Percentiles rank a stretch among this genome's conserved stretches.
Conservation (phyloP, 2,888 invertebrate species). For the Hydrotaea cyrtoneurina region DNA sequence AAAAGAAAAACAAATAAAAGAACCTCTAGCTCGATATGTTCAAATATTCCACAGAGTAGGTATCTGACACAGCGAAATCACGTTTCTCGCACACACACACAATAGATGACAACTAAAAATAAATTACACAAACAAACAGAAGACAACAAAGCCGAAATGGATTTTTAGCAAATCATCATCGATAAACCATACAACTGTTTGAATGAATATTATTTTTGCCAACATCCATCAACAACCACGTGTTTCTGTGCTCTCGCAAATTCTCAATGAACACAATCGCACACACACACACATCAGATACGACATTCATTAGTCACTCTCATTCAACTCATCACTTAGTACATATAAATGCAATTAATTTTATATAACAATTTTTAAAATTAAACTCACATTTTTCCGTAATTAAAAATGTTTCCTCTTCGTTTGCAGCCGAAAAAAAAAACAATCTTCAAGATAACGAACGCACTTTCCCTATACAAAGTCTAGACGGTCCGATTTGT, state of each 20-base stretch:
- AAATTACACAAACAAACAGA: neutral
- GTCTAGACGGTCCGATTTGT: neutral
- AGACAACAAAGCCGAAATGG: neutral
- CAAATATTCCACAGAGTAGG: neutral
- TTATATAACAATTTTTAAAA: neutral
- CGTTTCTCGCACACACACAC: slow-evolving; percentile 6
- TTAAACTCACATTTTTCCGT: slow-evolving; percentile 53
- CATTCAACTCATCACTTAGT: neutral
- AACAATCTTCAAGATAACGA: too few relatives aligned
- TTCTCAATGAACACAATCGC: neutral
- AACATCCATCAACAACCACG: slow-evolving; percentile 30
- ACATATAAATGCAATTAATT: neutral
- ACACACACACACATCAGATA: neutral
- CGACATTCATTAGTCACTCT: neutral
- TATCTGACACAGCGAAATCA: slow-evolving; percentile 6
- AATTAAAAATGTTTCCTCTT: slow-evolving; percentile 35
- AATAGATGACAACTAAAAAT: neutral
- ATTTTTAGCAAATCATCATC: neutral
- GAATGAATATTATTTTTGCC: neutral
- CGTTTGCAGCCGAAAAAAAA: neutral
- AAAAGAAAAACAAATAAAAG: neutral
- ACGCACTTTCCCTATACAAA: neutral
- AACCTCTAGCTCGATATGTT: neutral
- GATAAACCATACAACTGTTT: neutral
- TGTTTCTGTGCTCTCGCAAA: slow-evolving; percentile 28